Percentiles rank a stretch among this genome's conserved stretches.
Evolutionary conservation across 2,888 invertebrate genomes (phyloP).

Genomic region (Petrolisthes manimaculis): DNA sequence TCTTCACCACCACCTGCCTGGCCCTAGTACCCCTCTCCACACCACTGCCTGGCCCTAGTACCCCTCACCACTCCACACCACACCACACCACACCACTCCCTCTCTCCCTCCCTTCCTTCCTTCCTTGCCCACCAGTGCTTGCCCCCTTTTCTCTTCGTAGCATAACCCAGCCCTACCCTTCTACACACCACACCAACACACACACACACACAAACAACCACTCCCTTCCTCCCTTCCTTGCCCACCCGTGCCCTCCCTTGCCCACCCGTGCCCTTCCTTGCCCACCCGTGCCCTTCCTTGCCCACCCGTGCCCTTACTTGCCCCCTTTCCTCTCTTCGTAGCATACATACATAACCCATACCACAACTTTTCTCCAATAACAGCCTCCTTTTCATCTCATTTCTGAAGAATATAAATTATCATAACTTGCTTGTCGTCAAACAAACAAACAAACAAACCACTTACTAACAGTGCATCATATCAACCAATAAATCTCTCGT

Average conservation of each 20-base stretch:
- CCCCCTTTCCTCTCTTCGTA: neutral
- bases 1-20: neutral
- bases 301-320: neutral
- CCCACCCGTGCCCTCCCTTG: neutral
- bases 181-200: neutral
- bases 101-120: neutral
- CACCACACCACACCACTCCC: neutral
- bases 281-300: neutral
- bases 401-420: too few relatives aligned
- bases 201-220: neutral
- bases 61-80: neutral
- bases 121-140: neutral
- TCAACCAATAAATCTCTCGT: too few relatives aligned
- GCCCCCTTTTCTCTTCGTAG: neutral
- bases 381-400: too few relatives aligned
- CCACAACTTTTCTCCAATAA: too few relatives aligned
- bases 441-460: too few relatives aligned
- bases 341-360: too few relatives aligned
- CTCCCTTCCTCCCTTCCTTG: neutral
- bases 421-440: too few relatives aligned
- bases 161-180: neutral
- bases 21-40: neutral
- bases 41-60: too few relatives aligned
- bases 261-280: neutral
- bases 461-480: too few relatives aligned